phyloP scores from a whole-genome alignment of 1,140 invertebrate genomes.

The Cydia amplana region DNA sequence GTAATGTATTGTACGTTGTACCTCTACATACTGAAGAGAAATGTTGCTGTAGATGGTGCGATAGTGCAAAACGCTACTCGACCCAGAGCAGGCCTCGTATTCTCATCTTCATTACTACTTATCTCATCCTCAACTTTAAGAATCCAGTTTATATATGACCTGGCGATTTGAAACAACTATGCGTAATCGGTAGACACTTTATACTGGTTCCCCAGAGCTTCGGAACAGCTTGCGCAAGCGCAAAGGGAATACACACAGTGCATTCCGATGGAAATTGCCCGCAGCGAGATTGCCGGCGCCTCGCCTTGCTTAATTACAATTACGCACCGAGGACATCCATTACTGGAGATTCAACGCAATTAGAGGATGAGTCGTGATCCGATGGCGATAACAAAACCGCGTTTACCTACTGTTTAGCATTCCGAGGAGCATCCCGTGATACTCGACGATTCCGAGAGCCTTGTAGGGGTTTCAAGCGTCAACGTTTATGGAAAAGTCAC shows the following conservation, averaged over 20 bases:
- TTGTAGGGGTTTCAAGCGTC: conserved; percentile 20
- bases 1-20: background rate
- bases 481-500: conserved; percentile 19
- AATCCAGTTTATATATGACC: background rate
- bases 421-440: conserved; percentile 42
- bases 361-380: conserved; percentile 63
- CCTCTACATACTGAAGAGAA: background rate
- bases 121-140: background rate
- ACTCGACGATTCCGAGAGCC: conserved; percentile 42
- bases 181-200: background rate
- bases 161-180: background rate
- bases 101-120: conserved; percentile 32
- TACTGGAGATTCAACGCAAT: conserved; percentile 67
- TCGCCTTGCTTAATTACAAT: conserved; percentile 47
- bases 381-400: conserved; percentile 46
- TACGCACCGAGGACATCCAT: conserved; percentile 63
- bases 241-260: conserved; percentile 17
- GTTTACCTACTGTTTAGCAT: conserved; percentile 52
- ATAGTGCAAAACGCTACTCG: conserved; percentile 57
- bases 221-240: conserved; percentile 32
- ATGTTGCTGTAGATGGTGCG: conserved; percentile 34
- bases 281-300: conserved; percentile 59
- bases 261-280: conserved; percentile 64
- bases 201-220: background rate
- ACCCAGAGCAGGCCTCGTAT: conserved; percentile 49